Evolutionary conservation across 2,797 vertebrate species (phyloP).

Genomic region (Gadopsis marmoratus): DNA sequence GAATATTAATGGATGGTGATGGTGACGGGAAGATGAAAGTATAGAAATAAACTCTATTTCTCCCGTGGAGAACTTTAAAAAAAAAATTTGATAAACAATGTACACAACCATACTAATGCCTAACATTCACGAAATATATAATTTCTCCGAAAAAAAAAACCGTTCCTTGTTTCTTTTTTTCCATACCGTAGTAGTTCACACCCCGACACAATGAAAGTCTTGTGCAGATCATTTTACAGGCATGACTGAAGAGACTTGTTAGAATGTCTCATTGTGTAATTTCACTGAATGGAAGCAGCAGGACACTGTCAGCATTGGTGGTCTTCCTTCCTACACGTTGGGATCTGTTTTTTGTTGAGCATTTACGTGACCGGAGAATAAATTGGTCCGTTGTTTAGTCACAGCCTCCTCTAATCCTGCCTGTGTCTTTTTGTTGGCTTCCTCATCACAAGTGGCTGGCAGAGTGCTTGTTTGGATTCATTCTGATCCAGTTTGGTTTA

Average conservation of each 20-base stretch:
- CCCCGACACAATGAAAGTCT: neutral
- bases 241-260: neutral
- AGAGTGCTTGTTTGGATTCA: neutral
- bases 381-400: conserved; percentile 45
- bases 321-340: conserved; percentile 20
- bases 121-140: conserved; percentile 10
- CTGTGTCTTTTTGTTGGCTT: conserved; percentile 57
- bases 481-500: conserved; percentile 24
- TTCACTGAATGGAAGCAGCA: conserved; percentile 23
- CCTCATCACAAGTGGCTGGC: conserved; percentile 20
- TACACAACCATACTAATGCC: neutral
- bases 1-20: conserved; percentile 6
- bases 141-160: neutral
- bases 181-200: neutral
- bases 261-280: neutral
- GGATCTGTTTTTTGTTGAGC: conserved; percentile 39
- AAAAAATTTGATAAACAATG: conserved; percentile 16
- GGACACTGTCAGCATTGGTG: conserved; percentile 22
- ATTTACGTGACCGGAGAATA: conserved; percentile 62
- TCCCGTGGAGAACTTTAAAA: conserved; percentile 68
- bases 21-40: neutral
- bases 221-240: neutral
- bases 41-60: conserved; percentile 43
- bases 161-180: neutral
- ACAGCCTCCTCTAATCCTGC: conserved; percentile 44